Evolutionary conservation across 2,797 vertebrate genomes (phyloP), one percentile per base, ranked within the genome.

Genomic region (Champsocephalus esox): DNA sequence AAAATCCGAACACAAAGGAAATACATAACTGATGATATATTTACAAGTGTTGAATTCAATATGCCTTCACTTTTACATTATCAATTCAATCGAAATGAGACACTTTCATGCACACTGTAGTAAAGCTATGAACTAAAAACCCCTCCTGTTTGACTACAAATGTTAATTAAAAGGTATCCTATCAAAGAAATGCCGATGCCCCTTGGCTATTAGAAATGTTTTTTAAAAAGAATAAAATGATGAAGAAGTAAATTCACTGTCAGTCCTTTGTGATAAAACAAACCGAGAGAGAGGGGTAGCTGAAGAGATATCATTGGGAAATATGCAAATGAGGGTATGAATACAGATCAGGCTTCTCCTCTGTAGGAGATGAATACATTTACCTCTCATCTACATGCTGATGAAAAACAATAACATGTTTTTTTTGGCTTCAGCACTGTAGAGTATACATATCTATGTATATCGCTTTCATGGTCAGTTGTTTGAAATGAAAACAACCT

Each of bases 301-400:
- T 67, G 73, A 85, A 80, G 83, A 83, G 79, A 84, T 80, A 92
- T 91, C 84, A 88, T 87, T 87, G 89, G 90, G 80, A 90, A 88
- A 90, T 87, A 93, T 93, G 91, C 81, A 90, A 90, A 93, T 91
- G 72, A 52, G 54, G 77, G 81, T 89, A 90, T 93, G 90, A 93
- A 92, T 91, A 88, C 85, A 88, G 87, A 93, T 90, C 78, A 88
- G 77, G 81, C 87, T 80, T 70, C 72, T 79, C 70, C 81, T 79
- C 82, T 14, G 82, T 62, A 84, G 83, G 89, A 88, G 87, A 89
- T 64, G 85, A 93, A 93, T 92, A 88, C 84, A 90, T 93, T 93
- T 92, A 87, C 82, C 81, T 84, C 83, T 88, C 83, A 92, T 92
- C 83, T 91, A 65, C 89, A 91, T 92, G 87, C 74, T 91, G 84